A percentile compares a stretch with the other conserved stretches of the same genome.
Conservation (phyloP, 1,140 invertebrate genomes). For the Dinothrombium tinctorium region DNA sequence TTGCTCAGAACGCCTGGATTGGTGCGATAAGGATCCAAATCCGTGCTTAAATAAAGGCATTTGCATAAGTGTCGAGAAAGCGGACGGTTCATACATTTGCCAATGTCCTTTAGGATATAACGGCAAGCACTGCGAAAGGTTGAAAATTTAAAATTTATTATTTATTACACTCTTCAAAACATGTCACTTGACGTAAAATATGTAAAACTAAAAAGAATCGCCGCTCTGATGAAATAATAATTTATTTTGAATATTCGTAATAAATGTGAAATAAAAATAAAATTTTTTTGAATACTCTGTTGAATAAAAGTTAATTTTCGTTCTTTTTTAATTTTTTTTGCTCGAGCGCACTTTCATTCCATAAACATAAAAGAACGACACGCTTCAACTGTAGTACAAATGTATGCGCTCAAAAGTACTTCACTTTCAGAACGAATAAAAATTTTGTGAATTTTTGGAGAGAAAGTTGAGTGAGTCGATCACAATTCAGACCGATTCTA, state of each 20-base stretch:
- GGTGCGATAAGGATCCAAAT: conserved; percentile 37
- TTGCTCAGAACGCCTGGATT: conserved; percentile 63
- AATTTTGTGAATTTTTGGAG: no score
- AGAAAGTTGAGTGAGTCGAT: no score
- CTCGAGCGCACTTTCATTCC: no score
- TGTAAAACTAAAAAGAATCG: background rate
- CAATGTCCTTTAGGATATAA: conserved; percentile 51
- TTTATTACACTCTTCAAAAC: conserved; percentile 15
- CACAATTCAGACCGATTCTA: no score
- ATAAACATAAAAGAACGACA: no score
- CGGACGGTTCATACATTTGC: conserved; percentile 49
- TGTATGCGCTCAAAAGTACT: no score
- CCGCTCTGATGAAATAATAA: background rate
- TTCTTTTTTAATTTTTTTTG: no score
- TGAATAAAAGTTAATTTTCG: no score
- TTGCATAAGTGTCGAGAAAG: conserved; percentile 20
- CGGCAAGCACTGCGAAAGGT: conserved; percentile 48
- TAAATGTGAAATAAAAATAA: background rate
- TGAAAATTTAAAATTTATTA: conserved; percentile 28
- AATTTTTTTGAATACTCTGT: background rate
- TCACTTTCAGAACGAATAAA: no score
- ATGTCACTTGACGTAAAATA: background rate
- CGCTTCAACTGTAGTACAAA: no score
- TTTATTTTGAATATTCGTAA: background rate
- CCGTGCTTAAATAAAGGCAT: conserved; percentile 27